These are phyloP conservation scores for Listronotus bonariensis DNA, from an alignment of 1,140 invertebrate species.

Conservation along the genomic window DNA sequence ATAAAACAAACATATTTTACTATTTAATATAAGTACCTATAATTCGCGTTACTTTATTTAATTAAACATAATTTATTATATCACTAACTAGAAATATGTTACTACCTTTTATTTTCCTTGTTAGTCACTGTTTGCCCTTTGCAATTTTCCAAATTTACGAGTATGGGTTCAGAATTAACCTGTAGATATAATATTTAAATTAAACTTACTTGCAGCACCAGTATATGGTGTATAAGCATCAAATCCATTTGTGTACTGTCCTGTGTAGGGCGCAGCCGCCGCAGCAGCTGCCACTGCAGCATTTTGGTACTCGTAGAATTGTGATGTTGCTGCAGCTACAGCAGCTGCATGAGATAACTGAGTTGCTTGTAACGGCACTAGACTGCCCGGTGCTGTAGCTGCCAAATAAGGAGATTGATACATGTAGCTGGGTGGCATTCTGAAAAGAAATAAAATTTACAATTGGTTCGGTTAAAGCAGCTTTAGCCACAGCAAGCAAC, in stretches of 20 bases:
- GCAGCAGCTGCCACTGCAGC: constrained; percentile 67
- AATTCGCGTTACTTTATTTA: no score
- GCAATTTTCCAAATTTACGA: no score
- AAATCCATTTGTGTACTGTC: constrained; percentile 72
- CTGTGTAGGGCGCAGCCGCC: constrained; percentile 67
- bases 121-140: no score
- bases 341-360: constrained; percentile 74
- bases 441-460: constrained; percentile 55
- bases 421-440: constrained; percentile 75
- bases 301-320: constrained; percentile 75
- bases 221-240: constrained; percentile 72
- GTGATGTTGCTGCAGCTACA: constrained; percentile 70
- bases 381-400: constrained; percentile 63
- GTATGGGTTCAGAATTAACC: no score
- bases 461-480: not conserved
- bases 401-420: constrained; percentile 72
- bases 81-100: no score
- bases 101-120: no score
- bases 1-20: no score
- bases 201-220: constrained; percentile 58
- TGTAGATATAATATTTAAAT: no score
- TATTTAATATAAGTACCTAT: no score
- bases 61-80: no score
- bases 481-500: constrained; percentile 45
- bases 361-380: constrained; percentile 66